Evolutionary conservation across 92 coral and sea anemone species (phyloP), one percentile per base, ranked within the genome.

Genomic region (Umimayanthus chanpuru): DNA sequence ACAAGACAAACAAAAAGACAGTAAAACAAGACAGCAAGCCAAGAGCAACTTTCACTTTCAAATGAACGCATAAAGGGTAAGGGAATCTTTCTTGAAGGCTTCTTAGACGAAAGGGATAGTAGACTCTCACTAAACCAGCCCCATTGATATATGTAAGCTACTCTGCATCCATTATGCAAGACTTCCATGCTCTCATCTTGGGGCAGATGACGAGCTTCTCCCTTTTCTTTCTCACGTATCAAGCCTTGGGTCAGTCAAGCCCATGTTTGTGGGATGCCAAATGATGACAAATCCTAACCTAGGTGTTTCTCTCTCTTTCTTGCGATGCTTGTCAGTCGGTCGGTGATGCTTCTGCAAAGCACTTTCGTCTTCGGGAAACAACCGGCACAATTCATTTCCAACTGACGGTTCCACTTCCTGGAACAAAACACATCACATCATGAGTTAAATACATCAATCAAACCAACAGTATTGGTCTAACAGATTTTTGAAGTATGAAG

Each of bases 351-450:
- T 83, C 87, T 83, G 87, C 38, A 83, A 9, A 4, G 87, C 93
- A 76, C 89, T 94, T 81, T 92, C 96, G 68, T 97, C 99, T 79
- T 97, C 99, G 11, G 99, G 99, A 82, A 97, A 97, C 56, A 97
- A 81, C 65, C 94, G 92, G 86, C 98, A 97, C 66, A 97, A 84
- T 53, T 89, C 92, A 72, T 93, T 93, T 26, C 99, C 99, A 49
- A 97, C 97, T 23, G 91, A 28, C 75, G 99, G 98, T 80, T 97
- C 99, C 91, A 97, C 99, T 88, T 97, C 99, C 99, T 97, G 84
- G 1, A 76, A 76, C 47, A 72, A 43, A 88, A 55, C 36, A 32
- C 36, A 32, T 32, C 36, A 32, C 36, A 32, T 32, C 36, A 32
- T 32, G 36, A 32, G 36, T 32, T 32, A 32, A 32, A 32, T 32